A percentile compares a stretch with the other conserved stretches of the same genome.
These are phyloP conservation scores for Lasioglossum marginatum DNA, from an alignment of 2,888 invertebrate species.

Conservation along the genomic window DNA sequence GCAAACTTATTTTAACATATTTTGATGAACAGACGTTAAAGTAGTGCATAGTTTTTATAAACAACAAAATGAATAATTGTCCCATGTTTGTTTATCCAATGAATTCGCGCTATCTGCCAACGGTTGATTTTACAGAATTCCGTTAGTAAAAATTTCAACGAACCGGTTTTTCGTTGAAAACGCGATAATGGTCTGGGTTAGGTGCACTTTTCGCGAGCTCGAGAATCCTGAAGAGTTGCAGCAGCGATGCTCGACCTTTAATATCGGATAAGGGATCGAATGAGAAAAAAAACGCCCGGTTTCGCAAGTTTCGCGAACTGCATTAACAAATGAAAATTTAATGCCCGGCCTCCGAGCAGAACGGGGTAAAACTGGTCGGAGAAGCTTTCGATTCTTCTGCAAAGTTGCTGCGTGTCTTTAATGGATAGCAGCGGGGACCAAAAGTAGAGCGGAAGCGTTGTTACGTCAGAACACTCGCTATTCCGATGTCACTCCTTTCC, in stretches of 20 bases:
- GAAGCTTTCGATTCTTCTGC: background rate
- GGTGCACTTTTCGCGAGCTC: background rate
- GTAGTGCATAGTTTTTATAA: background rate
- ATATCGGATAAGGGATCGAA: background rate
- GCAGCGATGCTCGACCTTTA: background rate
- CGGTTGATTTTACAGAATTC: background rate
- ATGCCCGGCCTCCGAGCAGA: background rate
- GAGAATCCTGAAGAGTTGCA: background rate
- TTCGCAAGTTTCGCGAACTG: conserved; percentile 3
- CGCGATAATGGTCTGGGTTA: background rate
- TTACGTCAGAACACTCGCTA: background rate
- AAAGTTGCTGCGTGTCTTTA: conserved; percentile 15
- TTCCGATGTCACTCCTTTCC: conserved; percentile 44
- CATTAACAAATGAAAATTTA: conserved; percentile 9
- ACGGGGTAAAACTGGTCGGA: background rate
- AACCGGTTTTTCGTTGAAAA: background rate
- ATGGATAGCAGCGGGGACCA: background rate
- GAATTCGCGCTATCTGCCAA: background rate
- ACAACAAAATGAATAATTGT: background rate
- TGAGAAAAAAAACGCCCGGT: background rate
- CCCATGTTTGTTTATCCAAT: background rate
- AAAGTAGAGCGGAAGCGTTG: conserved; percentile 47
- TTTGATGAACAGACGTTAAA: background rate
- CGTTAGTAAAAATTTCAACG: background rate
- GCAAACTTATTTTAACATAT: background rate